Conservation (phyloP, 2,797 vertebrate species). For the Chrysocyon brachyurus region DNA sequence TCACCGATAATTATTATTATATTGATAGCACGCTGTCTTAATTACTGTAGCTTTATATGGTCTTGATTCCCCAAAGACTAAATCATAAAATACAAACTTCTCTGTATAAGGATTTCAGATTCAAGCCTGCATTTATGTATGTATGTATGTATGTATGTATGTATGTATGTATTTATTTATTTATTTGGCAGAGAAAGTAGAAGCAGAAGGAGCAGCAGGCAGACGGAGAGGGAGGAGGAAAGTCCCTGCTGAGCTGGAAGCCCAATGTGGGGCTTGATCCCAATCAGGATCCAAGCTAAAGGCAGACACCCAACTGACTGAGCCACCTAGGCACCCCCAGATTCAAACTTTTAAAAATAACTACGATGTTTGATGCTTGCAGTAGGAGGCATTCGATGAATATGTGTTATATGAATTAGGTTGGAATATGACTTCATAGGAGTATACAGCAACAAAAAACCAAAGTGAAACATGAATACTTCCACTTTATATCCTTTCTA, state of each 20-base stretch:
- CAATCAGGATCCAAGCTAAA: too few relatives aligned
- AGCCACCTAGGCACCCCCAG: too few relatives aligned
- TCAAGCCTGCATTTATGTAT: too few relatives aligned
- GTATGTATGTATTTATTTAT: too few relatives aligned
- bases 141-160: too few relatives aligned
- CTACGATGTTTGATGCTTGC: background rate
- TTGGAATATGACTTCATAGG: background rate
- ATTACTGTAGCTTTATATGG: background rate
- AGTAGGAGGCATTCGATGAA: slow-evolving; percentile 54
- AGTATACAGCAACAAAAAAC: background rate
- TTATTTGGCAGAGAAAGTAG: too few relatives aligned
- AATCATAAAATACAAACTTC: slow-evolving; percentile 7
- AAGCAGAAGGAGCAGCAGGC: too few relatives aligned
- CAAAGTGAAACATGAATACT: background rate
- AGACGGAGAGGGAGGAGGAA: too few relatives aligned
- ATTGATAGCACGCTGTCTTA: background rate
- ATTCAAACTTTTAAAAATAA: slow-evolving; percentile 28
- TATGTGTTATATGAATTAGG: background rate
- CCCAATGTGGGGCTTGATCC: too few relatives aligned
- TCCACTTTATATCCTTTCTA: background rate
- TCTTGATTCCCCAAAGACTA: background rate
- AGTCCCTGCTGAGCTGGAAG: too few relatives aligned
- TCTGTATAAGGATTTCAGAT: background rate
- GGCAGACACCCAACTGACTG: too few relatives aligned
- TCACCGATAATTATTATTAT: slow-evolving; percentile 45